Conservation (phyloP, 2,113 vertebrate genomes). For the Penelope pileata region DNA sequence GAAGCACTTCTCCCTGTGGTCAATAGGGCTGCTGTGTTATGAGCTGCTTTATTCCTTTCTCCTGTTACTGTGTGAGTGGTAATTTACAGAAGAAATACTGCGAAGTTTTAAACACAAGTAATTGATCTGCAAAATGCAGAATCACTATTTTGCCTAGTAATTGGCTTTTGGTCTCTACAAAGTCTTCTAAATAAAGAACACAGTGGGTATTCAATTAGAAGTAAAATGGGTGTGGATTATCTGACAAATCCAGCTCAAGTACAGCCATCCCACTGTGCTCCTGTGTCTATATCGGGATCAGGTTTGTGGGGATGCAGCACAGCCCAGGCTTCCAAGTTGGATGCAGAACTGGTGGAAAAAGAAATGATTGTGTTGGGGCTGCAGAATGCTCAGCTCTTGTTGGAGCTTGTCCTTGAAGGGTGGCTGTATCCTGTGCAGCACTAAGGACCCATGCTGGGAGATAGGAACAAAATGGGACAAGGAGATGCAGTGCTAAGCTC, state of each 20-base stretch:
- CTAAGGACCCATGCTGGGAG: too few species aligned
- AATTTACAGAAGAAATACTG: not conserved
- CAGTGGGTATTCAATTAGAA: not conserved
- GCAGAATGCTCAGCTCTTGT: not conserved
- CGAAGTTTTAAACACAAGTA: not conserved
- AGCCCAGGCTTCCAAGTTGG: not conserved
- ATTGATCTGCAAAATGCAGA: not conserved
- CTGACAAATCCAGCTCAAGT: not conserved
- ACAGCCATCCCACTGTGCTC: not conserved
- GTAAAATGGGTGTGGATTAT: not conserved
- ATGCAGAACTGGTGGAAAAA: not conserved
- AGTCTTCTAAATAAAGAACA: not conserved
- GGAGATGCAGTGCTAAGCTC: not conserved
- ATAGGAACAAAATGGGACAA: fast-evolving
- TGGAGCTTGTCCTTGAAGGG: not conserved
- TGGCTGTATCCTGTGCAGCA: not conserved
- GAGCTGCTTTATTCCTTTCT: not conserved
- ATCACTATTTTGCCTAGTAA: not conserved
- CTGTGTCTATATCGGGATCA: not conserved
- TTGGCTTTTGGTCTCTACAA: not conserved
- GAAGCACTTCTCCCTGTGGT: not conserved
- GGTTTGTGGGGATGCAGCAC: not conserved
- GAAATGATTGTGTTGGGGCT: not conserved
- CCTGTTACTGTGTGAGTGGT: not conserved
- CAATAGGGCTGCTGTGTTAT: not conserved